A percentile compares a stretch with the other conserved stretches of the same genome.
These are phyloP conservation scores for Sapajus apella DNA, from an alignment of 2,113 vertebrate genomes.

Conservation along the genomic window DNA sequence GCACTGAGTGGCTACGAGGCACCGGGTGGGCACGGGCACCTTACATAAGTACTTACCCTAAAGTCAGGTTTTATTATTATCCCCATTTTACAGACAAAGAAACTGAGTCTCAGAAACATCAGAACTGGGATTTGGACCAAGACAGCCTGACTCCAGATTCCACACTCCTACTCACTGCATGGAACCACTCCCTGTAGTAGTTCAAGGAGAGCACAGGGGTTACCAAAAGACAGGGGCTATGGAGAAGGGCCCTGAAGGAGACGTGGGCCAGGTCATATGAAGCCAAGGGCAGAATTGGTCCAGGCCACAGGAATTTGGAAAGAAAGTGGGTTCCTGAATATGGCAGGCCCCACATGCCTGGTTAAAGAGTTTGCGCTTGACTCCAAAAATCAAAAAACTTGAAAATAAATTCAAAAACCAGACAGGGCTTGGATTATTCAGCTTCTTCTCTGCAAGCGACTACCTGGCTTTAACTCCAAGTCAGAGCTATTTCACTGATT, in stretches of 20 bases:
- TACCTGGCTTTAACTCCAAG: constrained; percentile 57
- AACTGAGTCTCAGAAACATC: background rate
- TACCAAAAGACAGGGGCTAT: background rate
- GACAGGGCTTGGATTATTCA: constrained; percentile 7
- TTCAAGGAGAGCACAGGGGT: no score
- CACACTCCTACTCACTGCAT: fast-evolving
- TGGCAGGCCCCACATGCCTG: background rate
- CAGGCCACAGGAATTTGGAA: fast-evolving
- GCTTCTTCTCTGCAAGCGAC: background rate
- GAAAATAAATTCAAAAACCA: constrained; percentile 61
- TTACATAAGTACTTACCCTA: fast-evolving
- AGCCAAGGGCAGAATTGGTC: background rate
- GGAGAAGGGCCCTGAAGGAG: background rate
- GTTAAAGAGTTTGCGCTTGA: background rate
- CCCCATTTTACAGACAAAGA: background rate
- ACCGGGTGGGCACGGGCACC: fast-evolving
- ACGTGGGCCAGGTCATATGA: fast-evolving
- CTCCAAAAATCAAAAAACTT: constrained; percentile 52
- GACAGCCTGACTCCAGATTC: background rate
- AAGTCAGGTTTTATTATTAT: background rate
- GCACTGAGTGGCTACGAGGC: fast-evolving
- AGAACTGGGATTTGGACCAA: background rate
- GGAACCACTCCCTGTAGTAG: fast-evolving
- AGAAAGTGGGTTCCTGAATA: background rate
- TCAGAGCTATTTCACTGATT: constrained; percentile 65